Base-by-base conservation (phyloP, 2,888 invertebrate genomes). In the Drosophila mettleri region DNA sequence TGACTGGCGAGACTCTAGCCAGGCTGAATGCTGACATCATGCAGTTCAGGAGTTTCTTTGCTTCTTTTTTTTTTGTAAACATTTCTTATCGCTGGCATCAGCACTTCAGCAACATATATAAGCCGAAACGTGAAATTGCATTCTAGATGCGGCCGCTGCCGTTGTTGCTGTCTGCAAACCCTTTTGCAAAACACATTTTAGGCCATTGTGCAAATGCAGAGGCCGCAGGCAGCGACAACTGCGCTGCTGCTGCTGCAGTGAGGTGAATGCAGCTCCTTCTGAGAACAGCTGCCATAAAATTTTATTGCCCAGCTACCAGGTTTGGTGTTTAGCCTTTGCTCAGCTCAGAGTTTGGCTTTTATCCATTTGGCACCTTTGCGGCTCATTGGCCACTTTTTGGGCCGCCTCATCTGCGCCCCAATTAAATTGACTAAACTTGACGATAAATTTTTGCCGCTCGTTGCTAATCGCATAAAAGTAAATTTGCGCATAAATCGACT, bases 231-330 rank as follows among this genome's bases (percentile, higher is more conserved):
- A 49, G 45, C 61, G 29, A 31, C 66, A 51, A 22, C 55, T 34
- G 57, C 39, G 46, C 57, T 24, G 62, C 63, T 36, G 20, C 12
- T 20, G 18, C 18, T 38, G 65, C 64, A 57, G 52, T 58, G 58
- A 63, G 70, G 64, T 70, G 78, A 76, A 73, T 79, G 78, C 80
- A 76, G 41, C 76, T 62, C 73, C 75, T 80, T 79, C 79, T 55
- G 29, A 60, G 74, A 79, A 72, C 77, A 80, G 75, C 80, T 80
- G 77, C 82, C 87, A 89, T 90, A 88, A 90, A 90, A 90, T 87
- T 90, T 90, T 90, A 90, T 89, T 84, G 81, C 80, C 66, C 61
- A 77, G 90, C 90, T 90, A 90, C 90, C 90, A 73, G 85, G 74
- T 76, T 83, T 82, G 66, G 14, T 73, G 69, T 66, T 61, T 46